Evolutionary conservation across 2,797 vertebrate species (phyloP).

Genomic region (Pogoniulus pusillus): DNA sequence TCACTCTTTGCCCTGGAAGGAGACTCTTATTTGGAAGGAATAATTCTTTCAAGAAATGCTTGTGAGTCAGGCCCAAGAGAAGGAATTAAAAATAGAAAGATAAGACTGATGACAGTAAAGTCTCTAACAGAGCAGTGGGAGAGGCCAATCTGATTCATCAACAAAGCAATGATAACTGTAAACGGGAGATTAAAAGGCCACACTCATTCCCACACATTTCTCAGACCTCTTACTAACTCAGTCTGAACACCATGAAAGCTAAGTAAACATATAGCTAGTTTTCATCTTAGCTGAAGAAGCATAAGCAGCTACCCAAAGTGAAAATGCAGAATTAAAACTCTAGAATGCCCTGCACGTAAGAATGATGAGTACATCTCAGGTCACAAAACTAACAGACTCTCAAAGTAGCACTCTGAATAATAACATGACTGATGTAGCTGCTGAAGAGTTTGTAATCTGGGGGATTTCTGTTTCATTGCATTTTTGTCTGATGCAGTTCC

Average conservation of each 20-base stretch:
- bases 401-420: background rate
- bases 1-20: background rate
- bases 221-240: background rate
- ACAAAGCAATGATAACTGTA: constrained; percentile 8
- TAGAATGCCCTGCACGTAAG: background rate
- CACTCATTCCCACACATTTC: constrained; percentile 12
- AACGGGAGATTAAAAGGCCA: constrained; percentile 8
- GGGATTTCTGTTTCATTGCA: background rate
- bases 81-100: constrained; percentile 7
- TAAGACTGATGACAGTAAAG: background rate
- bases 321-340: background rate
- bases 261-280: background rate
- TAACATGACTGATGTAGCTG: background rate
- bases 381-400: background rate
- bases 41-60: background rate
- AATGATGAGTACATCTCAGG: background rate
- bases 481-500: background rate
- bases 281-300: background rate
- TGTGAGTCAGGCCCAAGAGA: background rate
- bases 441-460: background rate
- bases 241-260: background rate
- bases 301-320: background rate
- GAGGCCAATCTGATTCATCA: background rate
- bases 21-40: background rate
- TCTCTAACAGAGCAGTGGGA: background rate